These are phyloP conservation scores for Drosophila multiciliata DNA, from an alignment of 2,888 invertebrate genomes.

Conservation along the genomic window DNA sequence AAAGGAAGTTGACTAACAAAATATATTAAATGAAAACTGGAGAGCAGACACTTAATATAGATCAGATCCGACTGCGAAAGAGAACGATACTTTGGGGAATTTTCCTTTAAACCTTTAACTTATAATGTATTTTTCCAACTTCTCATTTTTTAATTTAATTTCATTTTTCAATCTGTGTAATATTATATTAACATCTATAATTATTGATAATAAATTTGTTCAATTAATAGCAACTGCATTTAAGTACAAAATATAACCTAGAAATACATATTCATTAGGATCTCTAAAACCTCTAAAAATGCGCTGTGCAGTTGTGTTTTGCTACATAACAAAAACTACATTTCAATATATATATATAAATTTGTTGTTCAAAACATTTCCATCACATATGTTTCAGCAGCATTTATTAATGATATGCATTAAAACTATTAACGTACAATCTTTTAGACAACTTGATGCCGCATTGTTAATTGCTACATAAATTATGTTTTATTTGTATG, in stretches of 20 bases:
- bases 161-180: neutral
- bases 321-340: neutral
- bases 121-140: neutral
- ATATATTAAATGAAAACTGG: neutral
- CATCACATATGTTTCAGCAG: neutral
- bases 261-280: neutral
- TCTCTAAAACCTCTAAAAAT: neutral
- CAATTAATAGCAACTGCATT: neutral
- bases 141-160: neutral
- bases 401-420: slow-evolving; percentile 6
- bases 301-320: neutral
- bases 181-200: neutral
- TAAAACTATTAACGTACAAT: neutral
- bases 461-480: slow-evolving; percentile 42
- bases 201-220: neutral
- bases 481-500: slow-evolving; percentile 54
- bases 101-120: neutral
- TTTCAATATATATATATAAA: neutral
- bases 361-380: neutral
- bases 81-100: neutral
- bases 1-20: neutral
- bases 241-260: neutral
- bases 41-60: neutral
- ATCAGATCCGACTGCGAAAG: neutral
- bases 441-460: slow-evolving; percentile 15